These are phyloP conservation scores for Drosophila ustulata DNA, from an alignment of 2,888 invertebrate genomes.

Conservation along the genomic window DNA sequence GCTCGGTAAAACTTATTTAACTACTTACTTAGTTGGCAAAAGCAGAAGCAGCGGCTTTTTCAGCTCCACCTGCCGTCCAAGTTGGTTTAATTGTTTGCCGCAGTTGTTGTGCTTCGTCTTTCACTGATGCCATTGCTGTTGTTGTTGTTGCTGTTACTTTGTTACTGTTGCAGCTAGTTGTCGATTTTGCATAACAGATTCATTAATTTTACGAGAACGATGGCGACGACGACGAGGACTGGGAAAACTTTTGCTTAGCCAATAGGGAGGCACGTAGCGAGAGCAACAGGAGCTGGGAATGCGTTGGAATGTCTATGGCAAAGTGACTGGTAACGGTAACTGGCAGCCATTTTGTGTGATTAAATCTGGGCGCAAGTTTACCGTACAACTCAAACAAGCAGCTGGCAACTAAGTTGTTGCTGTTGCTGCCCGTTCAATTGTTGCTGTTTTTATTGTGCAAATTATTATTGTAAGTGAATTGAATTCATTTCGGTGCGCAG, in stretches of 20 bases:
- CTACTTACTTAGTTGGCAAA: constrained; percentile 22
- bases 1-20: constrained; percentile 43
- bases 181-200: constrained; percentile 78
- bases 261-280: constrained; percentile 40
- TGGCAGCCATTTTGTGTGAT: constrained; percentile 30
- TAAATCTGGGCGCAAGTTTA: constrained; percentile 25
- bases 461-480: constrained; percentile 80
- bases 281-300: constrained; percentile 28
- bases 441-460: constrained; percentile 77
- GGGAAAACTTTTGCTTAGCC: constrained; percentile 58
- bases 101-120: constrained; percentile 15
- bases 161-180: constrained; percentile 51
- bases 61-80: constrained; percentile 26
- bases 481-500: constrained; percentile 67
- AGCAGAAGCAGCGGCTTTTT: constrained; percentile 8
- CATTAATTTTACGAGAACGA: constrained; percentile 69
- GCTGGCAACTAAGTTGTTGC: constrained; percentile 36
- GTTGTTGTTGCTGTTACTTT: constrained; percentile 20
- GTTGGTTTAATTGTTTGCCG: constrained; percentile 20
- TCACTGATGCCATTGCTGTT: background rate
- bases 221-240: constrained; percentile 19
- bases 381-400: constrained; percentile 35
- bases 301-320: constrained; percentile 40
- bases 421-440: constrained; percentile 61
- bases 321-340: constrained; percentile 29